Percentiles rank a stretch among this genome's conserved stretches.
Conservation (phyloP, 2,797 vertebrate genomes). For the Decapterus maruadsi region DNA sequence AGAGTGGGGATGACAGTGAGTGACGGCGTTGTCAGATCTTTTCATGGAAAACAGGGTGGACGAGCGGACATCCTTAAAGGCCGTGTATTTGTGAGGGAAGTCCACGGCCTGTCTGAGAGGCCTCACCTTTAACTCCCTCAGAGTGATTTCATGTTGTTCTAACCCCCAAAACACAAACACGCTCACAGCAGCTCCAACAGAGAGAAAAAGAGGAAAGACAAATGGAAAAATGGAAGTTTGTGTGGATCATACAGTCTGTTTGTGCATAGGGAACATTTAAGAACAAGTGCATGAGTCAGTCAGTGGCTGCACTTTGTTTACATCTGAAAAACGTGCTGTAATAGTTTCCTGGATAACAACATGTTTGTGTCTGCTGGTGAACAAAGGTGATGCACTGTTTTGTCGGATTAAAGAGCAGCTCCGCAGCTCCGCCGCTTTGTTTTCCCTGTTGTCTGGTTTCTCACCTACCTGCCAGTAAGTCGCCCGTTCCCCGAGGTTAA, state of each 20-base stretch:
- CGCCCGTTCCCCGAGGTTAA: conserved; percentile 60
- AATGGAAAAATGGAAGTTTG: background rate
- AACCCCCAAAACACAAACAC: conserved; percentile 44
- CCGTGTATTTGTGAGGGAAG: conserved; percentile 68
- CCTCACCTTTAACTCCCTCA: conserved; percentile 60
- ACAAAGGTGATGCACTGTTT: conserved; percentile 35
- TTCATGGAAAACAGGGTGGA: conserved; percentile 75
- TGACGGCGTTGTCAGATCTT: conserved; percentile 69
- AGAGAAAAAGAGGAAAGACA: background rate
- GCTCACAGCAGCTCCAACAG: background rate
- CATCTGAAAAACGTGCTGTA: background rate
- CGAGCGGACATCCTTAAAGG: conserved; percentile 77
- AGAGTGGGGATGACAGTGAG: conserved; percentile 68
- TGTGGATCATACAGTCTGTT: background rate
- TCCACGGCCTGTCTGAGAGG: conserved; percentile 49
- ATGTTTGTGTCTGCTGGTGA: conserved; percentile 24
- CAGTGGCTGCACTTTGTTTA: background rate
- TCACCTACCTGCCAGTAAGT: conserved; percentile 56
- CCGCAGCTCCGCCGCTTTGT: conserved; percentile 26
- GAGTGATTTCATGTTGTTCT: conserved; percentile 43
- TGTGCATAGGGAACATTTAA: background rate
- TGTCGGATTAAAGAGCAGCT: conserved; percentile 6
- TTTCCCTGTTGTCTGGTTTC: conserved; percentile 35
- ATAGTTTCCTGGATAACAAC: conserved; percentile 2
- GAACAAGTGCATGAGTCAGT: background rate